phyloP scores from a whole-genome alignment of 1,140 invertebrate genomes.

The Lepidurus packardi region DNA sequence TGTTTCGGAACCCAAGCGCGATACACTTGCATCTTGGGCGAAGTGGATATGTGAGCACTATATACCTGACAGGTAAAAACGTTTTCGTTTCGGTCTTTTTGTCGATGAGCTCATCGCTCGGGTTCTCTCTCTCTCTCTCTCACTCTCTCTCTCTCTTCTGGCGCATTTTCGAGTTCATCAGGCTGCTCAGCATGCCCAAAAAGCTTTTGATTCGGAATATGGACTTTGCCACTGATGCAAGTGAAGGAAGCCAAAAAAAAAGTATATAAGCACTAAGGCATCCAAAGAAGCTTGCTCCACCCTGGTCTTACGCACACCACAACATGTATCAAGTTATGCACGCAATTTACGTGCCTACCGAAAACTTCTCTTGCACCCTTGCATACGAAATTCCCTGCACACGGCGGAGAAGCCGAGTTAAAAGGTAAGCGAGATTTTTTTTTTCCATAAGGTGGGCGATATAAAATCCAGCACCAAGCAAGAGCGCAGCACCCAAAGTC shows the following conservation, averaged over 20 bases:
- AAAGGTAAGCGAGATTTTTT: not conserved
- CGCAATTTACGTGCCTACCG: slow-evolving; percentile 18
- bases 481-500: not conserved
- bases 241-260: not conserved
- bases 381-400: not conserved
- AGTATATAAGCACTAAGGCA: not conserved
- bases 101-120: slow-evolving; percentile 16
- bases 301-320: slow-evolving; percentile 8
- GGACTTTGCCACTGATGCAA: not conserved
- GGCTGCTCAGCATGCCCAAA: slow-evolving; percentile 13
- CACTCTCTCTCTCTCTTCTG: slow-evolving; percentile 5
- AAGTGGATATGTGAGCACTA: slow-evolving; percentile 18
- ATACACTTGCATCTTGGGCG: slow-evolving; percentile 18
- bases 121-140: not conserved
- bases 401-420: not conserved
- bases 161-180: slow-evolving; percentile 9
- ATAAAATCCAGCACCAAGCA: not conserved
- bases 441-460: not conserved
- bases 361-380: not conserved
- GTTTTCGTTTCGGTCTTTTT: slow-evolving; percentile 11
- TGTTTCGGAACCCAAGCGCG: slow-evolving; percentile 17
- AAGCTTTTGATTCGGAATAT: not conserved
- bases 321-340: not conserved
- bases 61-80: slow-evolving; percentile 22
- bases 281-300: not conserved